These are phyloP conservation scores for Acropternis orthonyx DNA, from an alignment of 2,797 vertebrate genomes.

Conservation along the genomic window DNA sequence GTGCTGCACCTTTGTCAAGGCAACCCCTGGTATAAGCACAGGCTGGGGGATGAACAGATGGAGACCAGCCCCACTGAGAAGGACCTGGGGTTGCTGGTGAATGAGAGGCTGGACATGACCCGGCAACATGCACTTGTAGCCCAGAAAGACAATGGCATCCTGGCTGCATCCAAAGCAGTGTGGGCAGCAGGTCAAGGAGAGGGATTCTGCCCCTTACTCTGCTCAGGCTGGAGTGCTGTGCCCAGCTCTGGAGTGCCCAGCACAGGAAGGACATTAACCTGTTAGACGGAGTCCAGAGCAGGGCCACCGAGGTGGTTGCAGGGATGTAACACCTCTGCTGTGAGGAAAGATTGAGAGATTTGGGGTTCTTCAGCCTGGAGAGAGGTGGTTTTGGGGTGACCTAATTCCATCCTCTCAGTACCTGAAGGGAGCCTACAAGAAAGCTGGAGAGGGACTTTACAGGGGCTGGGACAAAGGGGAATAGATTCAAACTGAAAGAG, in stretches of 20 bases:
- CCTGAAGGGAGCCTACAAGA: not conserved
- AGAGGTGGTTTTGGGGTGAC: not conserved
- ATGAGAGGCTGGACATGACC: not conserved
- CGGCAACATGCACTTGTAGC: not conserved
- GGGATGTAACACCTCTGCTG: not conserved
- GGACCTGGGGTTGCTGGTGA: not conserved
- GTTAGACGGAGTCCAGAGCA: not conserved
- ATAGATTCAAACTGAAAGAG: not conserved
- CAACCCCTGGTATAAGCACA: rapidly evolving
- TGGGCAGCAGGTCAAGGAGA: not conserved
- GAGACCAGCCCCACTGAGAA: not conserved
- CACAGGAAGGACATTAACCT: not conserved
- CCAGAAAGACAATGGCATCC: not conserved
- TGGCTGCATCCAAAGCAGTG: not conserved
- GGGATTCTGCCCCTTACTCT: not conserved
- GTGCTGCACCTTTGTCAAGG: rapidly evolving
- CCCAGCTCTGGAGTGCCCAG: not conserved
- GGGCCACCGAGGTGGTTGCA: rapidly evolving
- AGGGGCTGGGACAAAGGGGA: not conserved
- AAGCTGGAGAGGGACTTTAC: not conserved
- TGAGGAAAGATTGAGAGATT: not conserved
- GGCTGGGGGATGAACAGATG: not conserved
- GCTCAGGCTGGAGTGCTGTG: not conserved
- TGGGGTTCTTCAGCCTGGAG: not conserved
- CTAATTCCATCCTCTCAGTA: not conserved